Conservation (phyloP, 2,113 vertebrate genomes). For the Leptobrachium ailaonicum region DNA sequence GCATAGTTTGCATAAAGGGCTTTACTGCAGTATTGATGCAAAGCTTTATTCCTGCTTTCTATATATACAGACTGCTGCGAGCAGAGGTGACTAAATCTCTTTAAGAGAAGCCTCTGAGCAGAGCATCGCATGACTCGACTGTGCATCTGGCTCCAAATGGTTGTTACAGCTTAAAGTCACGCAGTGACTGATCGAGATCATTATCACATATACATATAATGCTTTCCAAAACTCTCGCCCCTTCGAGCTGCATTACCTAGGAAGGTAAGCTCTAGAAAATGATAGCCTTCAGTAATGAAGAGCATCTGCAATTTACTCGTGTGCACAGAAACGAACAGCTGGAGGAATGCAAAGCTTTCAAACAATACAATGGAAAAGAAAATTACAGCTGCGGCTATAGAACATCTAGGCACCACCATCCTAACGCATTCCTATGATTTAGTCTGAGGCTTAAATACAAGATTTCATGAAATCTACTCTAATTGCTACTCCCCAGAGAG, state of each 20-base stretch:
- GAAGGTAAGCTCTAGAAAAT: background rate
- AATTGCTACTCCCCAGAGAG: background rate
- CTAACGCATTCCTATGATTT: background rate
- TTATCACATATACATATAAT: background rate
- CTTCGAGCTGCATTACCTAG: background rate
- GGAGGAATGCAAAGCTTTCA: background rate
- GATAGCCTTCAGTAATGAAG: background rate
- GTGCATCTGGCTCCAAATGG: background rate
- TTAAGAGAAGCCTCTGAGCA: background rate
- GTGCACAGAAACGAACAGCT: background rate
- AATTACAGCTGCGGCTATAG: constrained; percentile 4
- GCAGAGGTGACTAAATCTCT: too few species aligned
- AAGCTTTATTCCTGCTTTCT: too few species aligned
- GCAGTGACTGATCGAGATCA: background rate
- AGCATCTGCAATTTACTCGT: background rate
- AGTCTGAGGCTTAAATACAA: background rate
- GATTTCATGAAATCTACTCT: background rate
- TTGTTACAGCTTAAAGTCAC: background rate
- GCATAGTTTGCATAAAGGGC: too few species aligned
- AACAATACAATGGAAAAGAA: constrained; percentile 2
- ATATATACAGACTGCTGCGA: too few species aligned
- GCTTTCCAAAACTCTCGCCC: background rate
- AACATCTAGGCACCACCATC: background rate
- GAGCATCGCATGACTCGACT: background rate
- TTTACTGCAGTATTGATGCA: too few species aligned